These are phyloP conservation scores for Bovichtus diacanthus DNA, from an alignment of 2,797 vertebrate species.

Conservation along the genomic window DNA sequence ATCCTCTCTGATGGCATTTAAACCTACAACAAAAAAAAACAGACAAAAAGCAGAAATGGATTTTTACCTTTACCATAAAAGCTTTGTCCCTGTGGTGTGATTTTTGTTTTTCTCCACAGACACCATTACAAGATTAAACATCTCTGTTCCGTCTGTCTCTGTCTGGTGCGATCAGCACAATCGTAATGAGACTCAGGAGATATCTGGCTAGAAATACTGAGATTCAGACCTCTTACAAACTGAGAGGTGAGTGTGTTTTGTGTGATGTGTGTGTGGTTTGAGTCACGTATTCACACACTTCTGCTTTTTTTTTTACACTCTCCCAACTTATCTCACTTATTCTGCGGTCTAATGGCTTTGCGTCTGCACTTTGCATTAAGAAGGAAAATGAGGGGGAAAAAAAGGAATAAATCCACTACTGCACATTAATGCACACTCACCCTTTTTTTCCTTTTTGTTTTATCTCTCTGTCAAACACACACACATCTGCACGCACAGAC, in stretches of 20 bases:
- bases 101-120: slow-evolving; percentile 56
- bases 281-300: slow-evolving; percentile 2
- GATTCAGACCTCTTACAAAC: slow-evolving; percentile 35
- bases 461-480: slow-evolving; percentile 41
- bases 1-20: slow-evolving; percentile 37
- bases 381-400: slow-evolving; percentile 10
- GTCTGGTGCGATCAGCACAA: slow-evolving; percentile 39
- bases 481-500: background rate
- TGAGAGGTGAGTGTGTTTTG: background rate
- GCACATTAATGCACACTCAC: slow-evolving; percentile 23
- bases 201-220: slow-evolving; percentile 12
- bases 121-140: slow-evolving; percentile 61
- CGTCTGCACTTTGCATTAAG: slow-evolving; percentile 55
- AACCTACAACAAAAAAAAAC: background rate
- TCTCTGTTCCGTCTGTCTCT: slow-evolving; percentile 48
- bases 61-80: slow-evolving; percentile 52
- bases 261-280: slow-evolving; percentile 20
- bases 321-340: slow-evolving; percentile 36
- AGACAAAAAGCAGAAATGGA: slow-evolving; percentile 22
- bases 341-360: slow-evolving; percentile 53
- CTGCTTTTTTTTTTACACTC: background rate
- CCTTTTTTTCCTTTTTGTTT: slow-evolving; percentile 23
- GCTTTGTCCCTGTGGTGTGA: slow-evolving; percentile 53
- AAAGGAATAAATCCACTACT: slow-evolving; percentile 25
- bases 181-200: slow-evolving; percentile 74